These are phyloP conservation scores for Cryptoblepharus egeriae DNA, from an alignment of 2,797 vertebrate genomes.

Conservation along the genomic window DNA sequence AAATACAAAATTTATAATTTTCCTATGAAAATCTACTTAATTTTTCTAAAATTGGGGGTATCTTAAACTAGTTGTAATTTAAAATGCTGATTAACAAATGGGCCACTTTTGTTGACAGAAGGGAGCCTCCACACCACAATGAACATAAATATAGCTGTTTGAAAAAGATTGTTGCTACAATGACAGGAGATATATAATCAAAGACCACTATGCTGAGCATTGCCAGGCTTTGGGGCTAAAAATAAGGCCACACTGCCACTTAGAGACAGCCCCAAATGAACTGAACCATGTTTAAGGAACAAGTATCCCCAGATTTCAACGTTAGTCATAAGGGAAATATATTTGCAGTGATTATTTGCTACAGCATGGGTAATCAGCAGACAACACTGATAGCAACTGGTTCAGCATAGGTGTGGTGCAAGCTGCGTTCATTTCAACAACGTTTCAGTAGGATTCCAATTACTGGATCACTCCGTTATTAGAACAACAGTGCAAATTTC, in stretches of 20 bases:
- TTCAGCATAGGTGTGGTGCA: background rate
- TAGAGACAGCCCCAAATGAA: background rate
- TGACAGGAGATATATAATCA: background rate
- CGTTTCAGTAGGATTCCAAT: background rate
- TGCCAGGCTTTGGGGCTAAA: background rate
- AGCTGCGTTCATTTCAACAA: background rate
- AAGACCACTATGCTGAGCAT: background rate
- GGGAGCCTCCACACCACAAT: background rate
- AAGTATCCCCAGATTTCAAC: background rate
- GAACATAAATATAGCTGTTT: background rate
- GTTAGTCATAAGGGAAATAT: constrained; percentile 39
- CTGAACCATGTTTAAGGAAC: background rate
- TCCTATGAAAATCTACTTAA: constrained; percentile 16
- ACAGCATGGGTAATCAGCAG: constrained; percentile 35
- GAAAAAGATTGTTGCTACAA: background rate
- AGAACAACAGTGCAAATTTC: constrained; percentile 51
- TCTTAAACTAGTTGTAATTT: constrained; percentile 44
- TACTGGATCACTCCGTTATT: constrained; percentile 14
- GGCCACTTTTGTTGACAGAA: constrained; percentile 17
- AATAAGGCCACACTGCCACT: too few species aligned
- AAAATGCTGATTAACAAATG: constrained; percentile 39
- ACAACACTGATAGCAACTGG: constrained; percentile 2
- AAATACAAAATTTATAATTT: constrained; percentile 22
- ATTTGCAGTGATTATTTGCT: constrained; percentile 32
- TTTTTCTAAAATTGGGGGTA: constrained; percentile 17